Evolutionary conservation across 2,888 invertebrate genomes (phyloP).

Genomic region (Strigamia crassipes): DNA sequence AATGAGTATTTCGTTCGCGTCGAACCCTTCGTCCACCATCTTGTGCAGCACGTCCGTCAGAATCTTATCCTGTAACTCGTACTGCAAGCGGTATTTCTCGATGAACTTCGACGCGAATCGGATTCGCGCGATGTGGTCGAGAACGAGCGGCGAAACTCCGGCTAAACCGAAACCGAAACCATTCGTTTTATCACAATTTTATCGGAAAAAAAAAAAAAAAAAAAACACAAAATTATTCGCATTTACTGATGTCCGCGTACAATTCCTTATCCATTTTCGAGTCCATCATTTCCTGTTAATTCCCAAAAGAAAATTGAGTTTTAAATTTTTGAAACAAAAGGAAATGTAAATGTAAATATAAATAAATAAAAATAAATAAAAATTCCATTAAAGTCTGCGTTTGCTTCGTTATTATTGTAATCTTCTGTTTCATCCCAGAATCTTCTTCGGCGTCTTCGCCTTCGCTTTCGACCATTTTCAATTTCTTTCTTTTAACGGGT

Average conservation of each 20-base stretch:
- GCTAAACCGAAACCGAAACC: too few relatives aligned
- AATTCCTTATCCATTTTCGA: conserved; percentile 44
- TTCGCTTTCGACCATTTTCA: neutral
- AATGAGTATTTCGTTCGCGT: neutral
- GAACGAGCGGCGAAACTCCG: neutral
- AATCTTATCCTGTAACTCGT: conserved; percentile 23
- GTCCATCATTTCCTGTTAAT: conserved; percentile 22
- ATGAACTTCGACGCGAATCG: conserved; percentile 12
- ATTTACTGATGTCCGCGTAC: conserved; percentile 27
- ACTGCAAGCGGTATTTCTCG: conserved; percentile 14
- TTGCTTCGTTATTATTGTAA: neutral
- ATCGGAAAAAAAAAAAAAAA: too few relatives aligned
- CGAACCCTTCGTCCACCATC: conserved; percentile 37
- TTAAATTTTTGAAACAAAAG: too few relatives aligned
- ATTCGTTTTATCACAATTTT: too few relatives aligned
- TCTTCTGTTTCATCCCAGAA: conserved; percentile 1
- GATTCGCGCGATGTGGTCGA: neutral
- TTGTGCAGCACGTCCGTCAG: neutral
- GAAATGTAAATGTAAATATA: too few relatives aligned
- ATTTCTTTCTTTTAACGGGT: neutral
- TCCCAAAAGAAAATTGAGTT: too few relatives aligned
- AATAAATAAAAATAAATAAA: neutral
- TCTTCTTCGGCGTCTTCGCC: neutral
- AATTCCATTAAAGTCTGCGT: neutral
- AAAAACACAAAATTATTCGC: neutral